Evolutionary conservation across 2,888 invertebrate genomes (phyloP), one percentile per base, ranked within the genome.

Genomic region (Timema podura): DNA sequence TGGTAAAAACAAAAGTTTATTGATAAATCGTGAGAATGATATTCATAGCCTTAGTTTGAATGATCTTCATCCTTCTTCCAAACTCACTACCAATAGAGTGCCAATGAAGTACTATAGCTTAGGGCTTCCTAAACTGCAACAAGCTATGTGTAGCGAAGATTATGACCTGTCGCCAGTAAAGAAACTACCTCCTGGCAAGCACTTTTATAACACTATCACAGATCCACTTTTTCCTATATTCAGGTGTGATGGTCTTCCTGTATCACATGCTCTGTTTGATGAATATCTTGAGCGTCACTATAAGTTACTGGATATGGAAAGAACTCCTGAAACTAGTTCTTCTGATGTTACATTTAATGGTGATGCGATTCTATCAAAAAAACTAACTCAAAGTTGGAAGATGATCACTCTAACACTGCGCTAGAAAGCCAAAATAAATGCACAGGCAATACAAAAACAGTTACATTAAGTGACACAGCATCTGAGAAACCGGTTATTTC

Each of bases 141-240:
- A 76, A 46, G 75, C 74, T 67, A 65, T 77, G 16, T 74, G 76
- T 69, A 71, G 76, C 5, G 75, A 78, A 69, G 75, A 75, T 65
- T 72, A 75, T 10, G 67, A 72, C 9, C 73, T 77, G 54, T 75
- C 75, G 64, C 54, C 65, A 7, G 9, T 10, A 5, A 48, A 65
- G 10, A 64, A 69, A n/a, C 30, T 65, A 0, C 65, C 71, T 44
- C 16, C 64, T 30, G 69, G 64, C 11, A 83, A 81, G 64, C 82
- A 82, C 51, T 84, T 84, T 70, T 88, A 86, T 47, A 87, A 88
- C 78, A 91, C 92, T 0, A 91, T 93, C 68, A 87, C 90, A 64
- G 93, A 93, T 80, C 93, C 93, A 1, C 85, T 85, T 72, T 91
- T 89, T 83, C 93, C 93, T 0, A 87, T 91, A 44, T 91, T 92